Conservation (phyloP, 2,888 invertebrate genomes). For the Taphrorychus bicolor region DNA sequence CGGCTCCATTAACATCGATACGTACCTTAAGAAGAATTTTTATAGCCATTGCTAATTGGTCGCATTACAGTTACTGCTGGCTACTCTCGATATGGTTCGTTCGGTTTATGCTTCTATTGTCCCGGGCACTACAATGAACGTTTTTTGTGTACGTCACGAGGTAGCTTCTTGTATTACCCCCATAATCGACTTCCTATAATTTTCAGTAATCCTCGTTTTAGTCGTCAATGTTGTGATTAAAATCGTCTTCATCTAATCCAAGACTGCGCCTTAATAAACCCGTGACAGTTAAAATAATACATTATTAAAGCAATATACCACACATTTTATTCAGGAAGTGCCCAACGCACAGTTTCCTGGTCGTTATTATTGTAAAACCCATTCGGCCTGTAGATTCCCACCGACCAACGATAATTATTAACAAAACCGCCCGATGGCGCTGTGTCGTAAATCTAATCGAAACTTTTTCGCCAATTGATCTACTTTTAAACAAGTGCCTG, state of each 20-base stretch:
- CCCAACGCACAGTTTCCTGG: not conserved
- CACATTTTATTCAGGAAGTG: not conserved
- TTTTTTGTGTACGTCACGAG: slow-evolving; percentile 30
- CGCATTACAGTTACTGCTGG: slow-evolving; percentile 35
- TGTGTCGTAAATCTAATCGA: not conserved
- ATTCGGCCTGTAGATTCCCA: not conserved
- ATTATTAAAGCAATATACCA: not conserved
- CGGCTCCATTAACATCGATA: not conserved
- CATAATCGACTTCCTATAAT: not conserved
- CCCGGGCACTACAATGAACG: slow-evolving; percentile 21
- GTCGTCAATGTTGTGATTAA: not conserved
- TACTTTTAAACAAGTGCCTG: slow-evolving; percentile 22
- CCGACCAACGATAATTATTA: not conserved
- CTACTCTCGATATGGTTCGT: slow-evolving; percentile 30
- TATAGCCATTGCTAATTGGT: slow-evolving; percentile 34
- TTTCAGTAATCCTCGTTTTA: not conserved
- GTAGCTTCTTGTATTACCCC: slow-evolving; percentile 22
- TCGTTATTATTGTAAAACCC: not conserved
- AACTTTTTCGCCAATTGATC: slow-evolving; percentile 26
- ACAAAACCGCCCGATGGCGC: too few relatives aligned
- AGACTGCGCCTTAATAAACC: not conserved
- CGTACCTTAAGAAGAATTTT: slow-evolving; percentile 17
- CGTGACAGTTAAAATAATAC: not conserved
- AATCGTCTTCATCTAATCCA: not conserved
- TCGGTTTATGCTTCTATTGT: slow-evolving; percentile 35